phyloP scores from a whole-genome alignment of 1,140 invertebrate genomes.

The Vanessa tameamea region DNA sequence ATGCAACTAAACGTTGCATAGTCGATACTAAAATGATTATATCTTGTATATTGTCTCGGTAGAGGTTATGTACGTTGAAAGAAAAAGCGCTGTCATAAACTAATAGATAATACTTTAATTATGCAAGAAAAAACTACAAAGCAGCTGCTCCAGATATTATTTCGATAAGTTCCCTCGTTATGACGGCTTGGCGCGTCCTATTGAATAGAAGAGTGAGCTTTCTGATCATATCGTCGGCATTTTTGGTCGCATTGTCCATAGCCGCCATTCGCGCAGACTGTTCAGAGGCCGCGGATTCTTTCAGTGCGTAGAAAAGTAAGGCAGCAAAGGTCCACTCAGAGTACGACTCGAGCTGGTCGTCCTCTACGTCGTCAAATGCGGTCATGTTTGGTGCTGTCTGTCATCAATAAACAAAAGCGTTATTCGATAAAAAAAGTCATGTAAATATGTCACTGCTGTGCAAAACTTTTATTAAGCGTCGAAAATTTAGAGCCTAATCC shows the following conservation, averaged over 20 bases:
- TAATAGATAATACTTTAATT: not conserved
- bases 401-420: conserved; percentile 18
- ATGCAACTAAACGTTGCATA: too few species aligned
- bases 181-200: conserved; percentile 98
- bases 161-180: conserved; percentile 99
- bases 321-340: conserved; percentile 97
- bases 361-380: conserved; percentile 93
- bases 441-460: too few species aligned
- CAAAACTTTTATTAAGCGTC: too few species aligned
- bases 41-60: too few species aligned
- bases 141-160: conserved; percentile 99
- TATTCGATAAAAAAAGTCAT: not conserved
- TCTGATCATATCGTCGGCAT: conserved; percentile 99
- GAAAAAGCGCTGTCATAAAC: conserved; percentile 49
- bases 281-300: conserved; percentile 97
- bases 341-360: conserved; percentile 94
- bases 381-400: conserved; percentile 88
- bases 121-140: conserved; percentile 80
- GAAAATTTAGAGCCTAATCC: too few species aligned
- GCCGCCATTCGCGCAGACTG: conserved; percentile 99
- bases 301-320: conserved; percentile 95
- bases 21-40: too few species aligned
- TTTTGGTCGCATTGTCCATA: conserved; percentile 99
- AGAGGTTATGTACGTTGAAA: too few species aligned
- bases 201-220: conserved; percentile 98